Conservation (phyloP, 1,140 invertebrate species). For the Drosophila ananassae region DNA sequence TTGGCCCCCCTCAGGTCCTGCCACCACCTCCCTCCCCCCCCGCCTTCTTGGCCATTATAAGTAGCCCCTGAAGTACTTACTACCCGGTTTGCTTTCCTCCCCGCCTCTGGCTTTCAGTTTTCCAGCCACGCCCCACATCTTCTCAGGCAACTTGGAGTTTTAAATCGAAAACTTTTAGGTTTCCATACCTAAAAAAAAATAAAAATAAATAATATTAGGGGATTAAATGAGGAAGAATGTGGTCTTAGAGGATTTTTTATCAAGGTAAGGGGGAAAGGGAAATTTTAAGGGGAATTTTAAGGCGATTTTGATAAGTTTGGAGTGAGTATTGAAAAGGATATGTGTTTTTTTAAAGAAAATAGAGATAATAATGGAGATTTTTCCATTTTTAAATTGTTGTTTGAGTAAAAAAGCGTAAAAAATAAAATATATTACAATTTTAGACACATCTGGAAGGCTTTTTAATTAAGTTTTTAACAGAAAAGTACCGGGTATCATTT, state of each 20-base stretch:
- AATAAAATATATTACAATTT: too few relatives aligned
- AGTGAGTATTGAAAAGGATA: too few relatives aligned
- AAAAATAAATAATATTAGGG: too few relatives aligned
- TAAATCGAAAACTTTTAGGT: conserved; percentile 39
- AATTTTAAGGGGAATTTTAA: too few relatives aligned
- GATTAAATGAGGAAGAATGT: neutral
- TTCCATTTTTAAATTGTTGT: too few relatives aligned
- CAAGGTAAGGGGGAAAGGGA: neutral
- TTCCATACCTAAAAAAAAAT: neutral
- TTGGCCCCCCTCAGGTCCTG: neutral
- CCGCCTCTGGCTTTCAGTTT: neutral
- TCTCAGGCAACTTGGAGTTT: conserved; percentile 19
- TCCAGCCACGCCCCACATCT: conserved; percentile 13
- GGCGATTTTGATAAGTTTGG: too few relatives aligned
- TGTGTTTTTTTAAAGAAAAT: too few relatives aligned
- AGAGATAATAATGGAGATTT: too few relatives aligned
- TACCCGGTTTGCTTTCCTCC: conserved; percentile 40
- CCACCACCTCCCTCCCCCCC: neutral
- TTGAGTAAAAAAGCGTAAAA: too few relatives aligned
- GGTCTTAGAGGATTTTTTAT: neutral
- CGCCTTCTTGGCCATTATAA: conserved; percentile 51
- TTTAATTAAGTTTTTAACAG: too few relatives aligned
- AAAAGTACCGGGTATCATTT: too few relatives aligned
- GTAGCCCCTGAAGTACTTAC: conserved; percentile 65
- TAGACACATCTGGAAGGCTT: too few relatives aligned